phyloP scores from a whole-genome alignment of 2,797 vertebrate genomes.

The Clarias platycephalus region DNA sequence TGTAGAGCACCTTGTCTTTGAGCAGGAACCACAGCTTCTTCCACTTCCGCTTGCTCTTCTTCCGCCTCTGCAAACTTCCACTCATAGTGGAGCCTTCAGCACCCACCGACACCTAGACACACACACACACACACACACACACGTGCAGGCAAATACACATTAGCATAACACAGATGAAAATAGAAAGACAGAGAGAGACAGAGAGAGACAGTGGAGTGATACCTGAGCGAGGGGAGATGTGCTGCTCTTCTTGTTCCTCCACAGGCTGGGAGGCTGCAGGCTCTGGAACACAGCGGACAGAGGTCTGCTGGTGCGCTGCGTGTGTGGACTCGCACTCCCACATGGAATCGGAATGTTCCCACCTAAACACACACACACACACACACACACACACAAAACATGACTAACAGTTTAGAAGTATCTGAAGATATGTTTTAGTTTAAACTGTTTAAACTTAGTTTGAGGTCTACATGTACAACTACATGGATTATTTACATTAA shows the following conservation, averaged over 20 bases:
- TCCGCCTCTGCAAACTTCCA: conserved; percentile 88
- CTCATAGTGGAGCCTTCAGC: conserved; percentile 88
- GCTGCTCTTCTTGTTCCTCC: conserved; percentile 88
- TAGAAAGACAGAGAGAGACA: neutral
- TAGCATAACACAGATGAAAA: neutral
- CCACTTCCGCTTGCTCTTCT: conserved; percentile 94
- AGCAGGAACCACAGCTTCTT: conserved; percentile 98
- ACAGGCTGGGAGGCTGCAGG: conserved; percentile 87
- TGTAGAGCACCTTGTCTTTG: conserved; percentile 99
- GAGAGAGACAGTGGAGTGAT: conserved; percentile 3
- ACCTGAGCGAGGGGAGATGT: conserved; percentile 87
- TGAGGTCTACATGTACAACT: neutral
- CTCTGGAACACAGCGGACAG: conserved; percentile 94
- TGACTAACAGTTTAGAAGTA: neutral
- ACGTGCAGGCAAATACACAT: neutral
- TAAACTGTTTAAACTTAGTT: neutral
- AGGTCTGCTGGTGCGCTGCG: conserved; percentile 80
- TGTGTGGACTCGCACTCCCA: conserved; percentile 80
- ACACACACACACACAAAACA: conserved; percentile 9
- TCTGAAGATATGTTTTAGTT: neutral
- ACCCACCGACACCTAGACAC: conserved; percentile 82
- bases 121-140: neutral
- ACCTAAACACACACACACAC: conserved; percentile 67
- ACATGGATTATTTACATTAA: neutral
- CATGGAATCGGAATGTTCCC: conserved; percentile 71